These are phyloP conservation scores for Dioctria linearis DNA, from an alignment of 2,888 invertebrate genomes.

Conservation along the genomic window DNA sequence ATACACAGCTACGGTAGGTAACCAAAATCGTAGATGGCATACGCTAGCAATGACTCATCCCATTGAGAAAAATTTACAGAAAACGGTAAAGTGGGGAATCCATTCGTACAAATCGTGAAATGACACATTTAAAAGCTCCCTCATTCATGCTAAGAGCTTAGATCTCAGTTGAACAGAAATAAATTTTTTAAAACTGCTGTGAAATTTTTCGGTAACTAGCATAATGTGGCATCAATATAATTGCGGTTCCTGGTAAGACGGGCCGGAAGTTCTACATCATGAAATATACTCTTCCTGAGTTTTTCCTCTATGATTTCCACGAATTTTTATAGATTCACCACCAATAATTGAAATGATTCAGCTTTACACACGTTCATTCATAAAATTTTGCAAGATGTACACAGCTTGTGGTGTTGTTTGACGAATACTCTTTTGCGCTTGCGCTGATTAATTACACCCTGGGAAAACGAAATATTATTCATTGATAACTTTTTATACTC, in stretches of 20 bases:
- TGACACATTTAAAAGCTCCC: conserved; percentile 37
- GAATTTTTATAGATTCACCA: conserved; percentile 38
- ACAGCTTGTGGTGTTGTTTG: neutral
- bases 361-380: conserved; percentile 24
- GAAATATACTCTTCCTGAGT: neutral
- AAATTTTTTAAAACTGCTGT: neutral
- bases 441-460: conserved; percentile 31
- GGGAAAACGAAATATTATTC: conserved; percentile 31
- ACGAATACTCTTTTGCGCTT: neutral
- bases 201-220: conserved; percentile 17
- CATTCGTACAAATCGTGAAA: neutral
- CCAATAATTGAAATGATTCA: conserved; percentile 30
- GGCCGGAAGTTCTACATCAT: conserved; percentile 12
- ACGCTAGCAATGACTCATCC: conserved; percentile 27
- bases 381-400: neutral
- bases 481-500: conserved; percentile 8
- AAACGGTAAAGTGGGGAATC: conserved; percentile 1
- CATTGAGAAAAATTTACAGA: conserved; percentile 24
- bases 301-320: conserved; percentile 8
- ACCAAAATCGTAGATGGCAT: conserved; percentile 11
- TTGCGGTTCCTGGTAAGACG: conserved; percentile 18
- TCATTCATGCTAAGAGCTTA: neutral
- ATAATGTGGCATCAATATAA: neutral
- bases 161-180: neutral
- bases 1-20: neutral